phyloP scores from a whole-genome alignment of 2,888 invertebrate species.

The Andrena chrysosceles region DNA sequence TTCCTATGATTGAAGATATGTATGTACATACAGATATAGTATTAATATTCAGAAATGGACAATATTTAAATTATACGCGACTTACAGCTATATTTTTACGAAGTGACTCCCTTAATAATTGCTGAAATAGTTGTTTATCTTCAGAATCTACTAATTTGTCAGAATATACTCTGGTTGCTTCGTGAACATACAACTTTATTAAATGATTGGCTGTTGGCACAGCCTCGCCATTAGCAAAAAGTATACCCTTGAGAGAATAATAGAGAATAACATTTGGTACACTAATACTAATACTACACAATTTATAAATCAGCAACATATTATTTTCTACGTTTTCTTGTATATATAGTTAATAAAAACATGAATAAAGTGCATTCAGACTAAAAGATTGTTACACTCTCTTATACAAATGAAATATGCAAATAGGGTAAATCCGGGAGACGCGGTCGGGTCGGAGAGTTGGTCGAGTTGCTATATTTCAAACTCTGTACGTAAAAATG shows the following conservation, averaged over 20 bases:
- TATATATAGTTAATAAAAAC: too few relatives aligned
- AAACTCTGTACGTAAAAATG: too few relatives aligned
- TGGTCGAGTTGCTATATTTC: too few relatives aligned
- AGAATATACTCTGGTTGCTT: constrained; percentile 95
- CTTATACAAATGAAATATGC: too few relatives aligned
- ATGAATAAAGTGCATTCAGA: too few relatives aligned
- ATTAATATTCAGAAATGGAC: neutral
- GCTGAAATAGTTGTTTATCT: constrained; percentile 91
- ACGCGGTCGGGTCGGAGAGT: too few relatives aligned
- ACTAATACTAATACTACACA: neutral
- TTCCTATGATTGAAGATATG: constrained; percentile 84
- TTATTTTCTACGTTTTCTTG: too few relatives aligned
- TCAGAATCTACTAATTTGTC: constrained; percentile 91
- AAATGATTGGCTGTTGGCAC: constrained; percentile 90
- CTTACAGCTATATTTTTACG: constrained; percentile 91
- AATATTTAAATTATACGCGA: neutral
- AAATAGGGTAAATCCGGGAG: too few relatives aligned
- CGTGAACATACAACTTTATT: constrained; percentile 95
- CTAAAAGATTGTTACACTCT: too few relatives aligned
- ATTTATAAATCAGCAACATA: too few relatives aligned
- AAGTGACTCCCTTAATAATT: constrained; percentile 90
- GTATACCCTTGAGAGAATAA: constrained; percentile 88
- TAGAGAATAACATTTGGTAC: neutral
- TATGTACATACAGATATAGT: neutral
- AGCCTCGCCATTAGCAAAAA: constrained; percentile 93